Conservation (phyloP, 2,113 vertebrate genomes). For the Bubalus kerabau region DNA sequence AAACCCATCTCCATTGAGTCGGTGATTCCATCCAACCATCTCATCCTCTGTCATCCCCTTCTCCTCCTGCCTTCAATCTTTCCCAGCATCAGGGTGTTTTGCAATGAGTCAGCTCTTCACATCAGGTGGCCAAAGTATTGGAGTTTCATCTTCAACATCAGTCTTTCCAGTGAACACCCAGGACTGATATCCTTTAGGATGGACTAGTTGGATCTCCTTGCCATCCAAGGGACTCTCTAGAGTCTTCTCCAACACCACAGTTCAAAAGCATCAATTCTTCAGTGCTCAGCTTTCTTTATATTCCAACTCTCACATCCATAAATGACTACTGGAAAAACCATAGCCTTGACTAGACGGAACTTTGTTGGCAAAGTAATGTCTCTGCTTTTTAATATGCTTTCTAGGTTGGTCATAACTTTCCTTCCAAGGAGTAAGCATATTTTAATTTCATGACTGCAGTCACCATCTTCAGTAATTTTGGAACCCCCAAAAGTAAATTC, state of each 20-base stretch:
- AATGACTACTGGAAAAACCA: background rate
- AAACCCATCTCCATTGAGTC: background rate
- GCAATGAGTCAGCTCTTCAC: background rate
- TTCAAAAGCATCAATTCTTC: background rate
- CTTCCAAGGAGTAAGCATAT: background rate
- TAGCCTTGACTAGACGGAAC: no score
- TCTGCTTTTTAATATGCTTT: background rate
- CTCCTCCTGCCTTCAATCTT: background rate
- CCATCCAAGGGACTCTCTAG: background rate
- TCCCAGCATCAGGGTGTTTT: background rate
- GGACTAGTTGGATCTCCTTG: background rate
- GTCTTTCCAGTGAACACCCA: background rate
- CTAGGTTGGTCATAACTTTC: background rate
- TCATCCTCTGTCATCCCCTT: fast-evolving
- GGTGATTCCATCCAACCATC: background rate
- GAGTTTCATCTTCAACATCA: background rate
- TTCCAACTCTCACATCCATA: background rate
- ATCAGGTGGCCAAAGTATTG: background rate
- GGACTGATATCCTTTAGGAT: background rate
- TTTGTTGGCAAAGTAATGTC: background rate
- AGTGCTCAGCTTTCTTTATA: background rate
- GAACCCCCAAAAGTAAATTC: fast-evolving
- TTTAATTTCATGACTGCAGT: background rate
- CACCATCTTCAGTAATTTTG: background rate
- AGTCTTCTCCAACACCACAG: background rate